These are phyloP conservation scores for Cheirogaleus major DNA, from an alignment of 2,797 vertebrate species.

Conservation along the genomic window DNA sequence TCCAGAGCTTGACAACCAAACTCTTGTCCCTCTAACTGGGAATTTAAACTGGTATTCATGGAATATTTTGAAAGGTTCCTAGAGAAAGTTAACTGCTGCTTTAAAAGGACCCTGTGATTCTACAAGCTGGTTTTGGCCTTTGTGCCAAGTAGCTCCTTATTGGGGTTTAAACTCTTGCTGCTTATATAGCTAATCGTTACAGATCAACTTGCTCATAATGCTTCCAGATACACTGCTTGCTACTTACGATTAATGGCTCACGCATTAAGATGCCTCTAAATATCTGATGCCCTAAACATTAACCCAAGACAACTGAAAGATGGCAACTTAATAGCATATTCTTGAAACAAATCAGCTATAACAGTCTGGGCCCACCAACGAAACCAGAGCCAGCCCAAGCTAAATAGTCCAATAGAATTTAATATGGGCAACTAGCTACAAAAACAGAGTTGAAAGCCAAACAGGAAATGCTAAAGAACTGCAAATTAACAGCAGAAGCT, in stretches of 20 bases:
- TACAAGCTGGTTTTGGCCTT: too few species aligned
- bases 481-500: neutral
- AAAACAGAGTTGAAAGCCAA: neutral
- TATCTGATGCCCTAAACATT: neutral
- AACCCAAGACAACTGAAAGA: neutral
- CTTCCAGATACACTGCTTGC: neutral
- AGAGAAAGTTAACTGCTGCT: too few species aligned
- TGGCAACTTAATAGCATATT: neutral
- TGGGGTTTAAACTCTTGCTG: neutral
- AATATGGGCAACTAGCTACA: neutral
- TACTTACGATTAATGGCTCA: neutral
- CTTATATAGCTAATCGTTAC: neutral
- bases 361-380: neutral
- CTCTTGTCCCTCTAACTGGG: too few species aligned
- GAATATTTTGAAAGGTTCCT: too few species aligned
- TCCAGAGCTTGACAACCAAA: too few species aligned
- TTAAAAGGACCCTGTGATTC: too few species aligned
- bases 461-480: neutral
- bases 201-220: neutral
- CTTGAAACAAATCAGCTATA: too few species aligned
- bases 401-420: neutral
- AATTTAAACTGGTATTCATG: too few species aligned
- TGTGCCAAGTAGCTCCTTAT: neutral
- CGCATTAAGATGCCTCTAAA: neutral
- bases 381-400: neutral